These are phyloP conservation scores for Temnothorax ravouxi DNA, from an alignment of 2,888 invertebrate genomes.

Conservation along the genomic window DNA sequence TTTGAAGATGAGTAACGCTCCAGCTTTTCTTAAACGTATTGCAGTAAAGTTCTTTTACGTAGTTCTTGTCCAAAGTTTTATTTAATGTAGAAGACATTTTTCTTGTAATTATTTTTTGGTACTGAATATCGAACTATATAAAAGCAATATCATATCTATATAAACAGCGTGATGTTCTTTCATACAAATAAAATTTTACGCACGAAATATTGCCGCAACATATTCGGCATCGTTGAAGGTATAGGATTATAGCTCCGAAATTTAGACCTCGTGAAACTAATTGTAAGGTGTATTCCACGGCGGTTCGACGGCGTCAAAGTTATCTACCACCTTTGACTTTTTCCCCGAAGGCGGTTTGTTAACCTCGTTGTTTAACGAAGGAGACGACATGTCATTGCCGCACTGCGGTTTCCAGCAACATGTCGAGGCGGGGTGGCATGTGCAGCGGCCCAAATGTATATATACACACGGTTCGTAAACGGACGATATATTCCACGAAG, in stretches of 20 bases:
- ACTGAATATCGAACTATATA: neutral
- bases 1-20: neutral
- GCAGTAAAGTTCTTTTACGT: neutral
- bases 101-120: neutral
- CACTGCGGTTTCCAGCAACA: slow-evolving; percentile 19
- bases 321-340: slow-evolving; percentile 7
- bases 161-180: neutral
- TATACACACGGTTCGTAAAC: slow-evolving; percentile 74
- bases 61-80: too few species aligned
- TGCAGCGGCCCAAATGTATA: slow-evolving; percentile 65
- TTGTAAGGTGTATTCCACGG: neutral
- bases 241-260: neutral
- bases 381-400: slow-evolving; percentile 28
- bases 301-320: slow-evolving; percentile 17
- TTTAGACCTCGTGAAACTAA: slow-evolving; percentile 4
- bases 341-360: slow-evolving; percentile 33
- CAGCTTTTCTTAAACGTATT: neutral
- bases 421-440: slow-evolving; percentile 46
- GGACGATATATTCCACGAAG: slow-evolving; percentile 76
- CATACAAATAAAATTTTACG: neutral
- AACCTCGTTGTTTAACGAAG: slow-evolving; percentile 31
- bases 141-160: neutral
- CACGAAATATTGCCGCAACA: neutral
- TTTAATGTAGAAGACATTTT: neutral
- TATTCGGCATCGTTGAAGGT: too few species aligned